Conservation (phyloP, 1,140 invertebrate species). For the Pachyrhynchus sulphureomaculatus region DNA sequence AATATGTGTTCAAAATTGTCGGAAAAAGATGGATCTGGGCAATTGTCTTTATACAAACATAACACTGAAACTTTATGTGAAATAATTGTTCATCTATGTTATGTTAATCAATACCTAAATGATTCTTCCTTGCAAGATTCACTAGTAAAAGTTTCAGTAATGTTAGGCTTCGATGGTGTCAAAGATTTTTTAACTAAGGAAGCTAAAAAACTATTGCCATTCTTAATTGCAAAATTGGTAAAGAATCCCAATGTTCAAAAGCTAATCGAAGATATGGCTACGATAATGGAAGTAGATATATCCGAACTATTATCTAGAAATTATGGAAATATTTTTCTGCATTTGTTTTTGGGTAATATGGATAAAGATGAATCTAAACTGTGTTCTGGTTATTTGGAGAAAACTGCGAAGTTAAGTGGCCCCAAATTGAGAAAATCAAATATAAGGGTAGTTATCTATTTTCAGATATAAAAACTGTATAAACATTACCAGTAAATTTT, state of each 20-base stretch:
- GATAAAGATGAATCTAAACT: slow-evolving; percentile 54
- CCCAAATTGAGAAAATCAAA: slow-evolving; percentile 56
- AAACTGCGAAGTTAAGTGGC: slow-evolving; percentile 55
- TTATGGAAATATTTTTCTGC: slow-evolving; percentile 65
- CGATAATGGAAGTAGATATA: slow-evolving; percentile 58
- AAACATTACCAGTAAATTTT: not conserved
- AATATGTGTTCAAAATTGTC: slow-evolving; percentile 63
- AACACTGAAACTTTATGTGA: slow-evolving; percentile 67
- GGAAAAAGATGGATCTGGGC: slow-evolving; percentile 56
- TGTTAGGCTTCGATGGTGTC: slow-evolving; percentile 60
- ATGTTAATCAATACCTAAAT: slow-evolving; percentile 48
- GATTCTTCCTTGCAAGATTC: slow-evolving; percentile 54
- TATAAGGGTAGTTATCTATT: slow-evolving; percentile 51
- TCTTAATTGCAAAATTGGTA: slow-evolving; percentile 59
- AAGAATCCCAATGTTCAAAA: slow-evolving; percentile 55
- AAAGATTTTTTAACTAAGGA: slow-evolving; percentile 63
- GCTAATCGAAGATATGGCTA: slow-evolving; percentile 62
- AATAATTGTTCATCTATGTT: slow-evolving; percentile 58
- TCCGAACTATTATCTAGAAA: slow-evolving; percentile 60
- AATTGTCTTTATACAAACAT: slow-evolving; percentile 64
- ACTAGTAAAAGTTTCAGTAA: slow-evolving; percentile 55
- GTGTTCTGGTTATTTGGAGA: slow-evolving; percentile 61
- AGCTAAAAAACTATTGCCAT: slow-evolving; percentile 60
- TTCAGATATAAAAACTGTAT: not conserved
- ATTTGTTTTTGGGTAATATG: slow-evolving; percentile 63